Evolutionary conservation across 2,113 vertebrate genomes (phyloP).

Genomic region (Martes martes): DNA sequence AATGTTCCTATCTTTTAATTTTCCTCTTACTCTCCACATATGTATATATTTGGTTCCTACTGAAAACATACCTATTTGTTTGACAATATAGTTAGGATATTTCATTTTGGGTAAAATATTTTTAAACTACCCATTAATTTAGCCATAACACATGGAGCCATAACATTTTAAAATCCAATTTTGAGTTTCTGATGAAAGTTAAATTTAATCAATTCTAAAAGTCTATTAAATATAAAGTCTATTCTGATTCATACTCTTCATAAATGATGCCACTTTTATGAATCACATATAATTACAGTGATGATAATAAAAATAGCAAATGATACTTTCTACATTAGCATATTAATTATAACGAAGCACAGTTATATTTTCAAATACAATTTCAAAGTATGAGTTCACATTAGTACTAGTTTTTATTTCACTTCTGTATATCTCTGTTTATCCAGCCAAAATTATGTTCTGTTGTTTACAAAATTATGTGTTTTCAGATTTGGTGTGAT

Average conservation of each 20-base stretch:
- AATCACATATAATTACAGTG: not conserved
- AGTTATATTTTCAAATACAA: not conserved
- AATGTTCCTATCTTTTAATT: not conserved
- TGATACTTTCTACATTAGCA: not conserved
- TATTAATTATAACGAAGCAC: not conserved
- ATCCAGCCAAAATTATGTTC: not conserved
- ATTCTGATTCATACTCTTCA: not conserved
- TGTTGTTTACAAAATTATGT: not conserved
- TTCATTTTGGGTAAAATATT: not conserved
- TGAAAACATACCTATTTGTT: not conserved
- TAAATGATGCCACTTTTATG: not conserved
- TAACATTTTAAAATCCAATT: not conserved
- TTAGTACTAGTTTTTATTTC: not conserved
- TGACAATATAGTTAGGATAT: not conserved
- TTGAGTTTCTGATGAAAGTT: not conserved
- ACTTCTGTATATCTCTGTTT: not conserved
- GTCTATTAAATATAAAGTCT: not conserved
- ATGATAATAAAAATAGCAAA: not conserved
- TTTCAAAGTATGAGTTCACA: not conserved
- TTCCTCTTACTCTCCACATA: not conserved
- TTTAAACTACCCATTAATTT: not conserved
- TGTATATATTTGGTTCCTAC: not conserved
- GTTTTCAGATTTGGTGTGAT: not conserved
- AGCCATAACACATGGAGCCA: not conserved
- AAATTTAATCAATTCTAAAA: not conserved